Evolutionary conservation across 2,113 vertebrate genomes (phyloP), one percentile per base, ranked within the genome.

Genomic region (Mohoua ochrocephala): DNA sequence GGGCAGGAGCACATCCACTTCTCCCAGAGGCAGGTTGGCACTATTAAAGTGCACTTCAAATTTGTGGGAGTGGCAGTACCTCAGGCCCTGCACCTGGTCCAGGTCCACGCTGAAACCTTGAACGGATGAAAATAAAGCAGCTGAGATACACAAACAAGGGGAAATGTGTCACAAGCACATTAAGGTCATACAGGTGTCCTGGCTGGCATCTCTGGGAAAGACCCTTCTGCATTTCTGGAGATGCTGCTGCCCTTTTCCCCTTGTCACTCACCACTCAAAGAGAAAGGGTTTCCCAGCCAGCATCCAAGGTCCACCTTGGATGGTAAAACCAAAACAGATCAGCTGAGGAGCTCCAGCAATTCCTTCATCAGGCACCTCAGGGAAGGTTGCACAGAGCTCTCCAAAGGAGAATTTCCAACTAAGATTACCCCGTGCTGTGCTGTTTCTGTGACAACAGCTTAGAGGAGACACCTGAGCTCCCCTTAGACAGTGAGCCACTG

Each of bases 21-120:
- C 69, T 64, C 98, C 98, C 65, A 97, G 19, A 1, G 87, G 71
- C 57, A 97, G 56, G 75, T 75, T 97, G 50, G 95, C 93, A 12
- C 98, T 96, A 82, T 98, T 97, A 24, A 98, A 99, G 70, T 93
- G 96, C 65, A 99, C 97, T 91, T 98, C 96, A 15, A 98, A 98
- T 0, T 65, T 98, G 87, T 98, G 95, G 0, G 96, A 98, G 92
- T 98, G 97, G 12, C 97, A 97, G 87, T 68, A 98, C 12, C 97
- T 98, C 44, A 99, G 97, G 92, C 98, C 95, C 92, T 96, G 98
- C 79, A 98, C 98, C 1, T 70, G 97, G 57, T 98, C 97, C 83
- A 98, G 92, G 60, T 98, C 97, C 44, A 97, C 89, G 5, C 93
- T 98, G 92, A 99, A 99, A 61, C 98, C 99, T 99, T 49, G 65